phyloP scores from a whole-genome alignment of 2,113 vertebrate species.

The Nothoprocta perdicaria region DNA sequence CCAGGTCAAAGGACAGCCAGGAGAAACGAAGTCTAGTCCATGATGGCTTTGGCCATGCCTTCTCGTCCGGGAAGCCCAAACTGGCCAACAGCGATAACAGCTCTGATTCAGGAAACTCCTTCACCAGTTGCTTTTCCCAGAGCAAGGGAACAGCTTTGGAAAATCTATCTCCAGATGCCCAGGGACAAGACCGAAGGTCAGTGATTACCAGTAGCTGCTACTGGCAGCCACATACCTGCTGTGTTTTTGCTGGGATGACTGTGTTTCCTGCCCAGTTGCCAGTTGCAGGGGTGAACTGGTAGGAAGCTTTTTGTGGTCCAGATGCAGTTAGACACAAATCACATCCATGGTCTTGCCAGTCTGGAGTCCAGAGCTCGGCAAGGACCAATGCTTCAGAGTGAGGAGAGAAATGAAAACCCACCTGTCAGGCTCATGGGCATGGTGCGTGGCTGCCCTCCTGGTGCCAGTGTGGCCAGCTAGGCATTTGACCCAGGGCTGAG shows the following conservation, averaged over 20 bases:
- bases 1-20: slow-evolving; percentile 80
- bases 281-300: not conserved
- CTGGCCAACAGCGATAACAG: slow-evolving; percentile 84
- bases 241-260: not conserved
- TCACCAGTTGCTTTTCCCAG: slow-evolving; percentile 92
- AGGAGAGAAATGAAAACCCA: slow-evolving; percentile 1
- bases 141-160: slow-evolving; percentile 82
- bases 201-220: slow-evolving; percentile 56
- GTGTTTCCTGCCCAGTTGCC: not conserved
- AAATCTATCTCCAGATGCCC: slow-evolving; percentile 73
- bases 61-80: slow-evolving; percentile 81
- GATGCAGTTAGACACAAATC: slow-evolving; percentile 36
- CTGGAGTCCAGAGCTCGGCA: slow-evolving; percentile 16
- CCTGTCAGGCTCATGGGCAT: not conserved
- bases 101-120: slow-evolving; percentile 97
- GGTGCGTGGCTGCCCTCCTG: not conserved
- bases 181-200: slow-evolving; percentile 78
- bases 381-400: not conserved
- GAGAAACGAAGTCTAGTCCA: slow-evolving; percentile 76
- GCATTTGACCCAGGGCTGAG: not conserved
- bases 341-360: slow-evolving; percentile 31
- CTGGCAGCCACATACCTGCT: slow-evolving; percentile 43
- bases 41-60: slow-evolving; percentile 67
- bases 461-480: not conserved
- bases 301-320: slow-evolving; percentile 46